phyloP scores from a whole-genome alignment of 2,888 invertebrate genomes.

The Andrena marginata region DNA sequence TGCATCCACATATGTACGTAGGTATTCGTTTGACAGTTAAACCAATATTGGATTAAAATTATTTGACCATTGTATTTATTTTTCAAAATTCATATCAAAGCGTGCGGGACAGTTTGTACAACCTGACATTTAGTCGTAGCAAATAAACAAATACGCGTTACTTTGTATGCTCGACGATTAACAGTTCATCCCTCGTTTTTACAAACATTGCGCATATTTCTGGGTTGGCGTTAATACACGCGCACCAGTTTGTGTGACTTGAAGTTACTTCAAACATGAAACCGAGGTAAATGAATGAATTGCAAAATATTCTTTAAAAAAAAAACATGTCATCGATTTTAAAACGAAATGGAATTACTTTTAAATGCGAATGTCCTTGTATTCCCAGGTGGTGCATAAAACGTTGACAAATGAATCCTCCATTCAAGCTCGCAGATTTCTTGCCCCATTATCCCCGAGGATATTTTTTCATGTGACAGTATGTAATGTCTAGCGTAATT shows the following conservation, averaged over 20 bases:
- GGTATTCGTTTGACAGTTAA: background rate
- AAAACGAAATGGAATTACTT: background rate
- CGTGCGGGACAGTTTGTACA: background rate
- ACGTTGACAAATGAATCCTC: background rate
- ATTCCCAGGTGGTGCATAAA: background rate
- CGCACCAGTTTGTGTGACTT: background rate
- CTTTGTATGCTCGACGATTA: background rate
- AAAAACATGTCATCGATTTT: background rate
- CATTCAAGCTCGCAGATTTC: background rate
- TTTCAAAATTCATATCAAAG: background rate
- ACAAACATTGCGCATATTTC: slow-evolving; percentile 13
- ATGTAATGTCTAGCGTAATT: slow-evolving; percentile 23
- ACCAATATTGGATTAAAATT: background rate
- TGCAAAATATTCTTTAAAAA: background rate
- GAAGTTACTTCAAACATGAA: background rate
- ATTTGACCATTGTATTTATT: background rate
- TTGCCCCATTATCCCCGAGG: background rate
- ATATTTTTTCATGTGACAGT: background rate
- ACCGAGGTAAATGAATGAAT: background rate
- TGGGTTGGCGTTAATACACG: background rate
- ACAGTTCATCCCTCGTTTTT: background rate
- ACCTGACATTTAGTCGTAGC: background rate
- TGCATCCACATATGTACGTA: background rate
- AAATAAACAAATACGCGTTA: slow-evolving; percentile 11
- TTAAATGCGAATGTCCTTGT: background rate